These are phyloP conservation scores for Eunapius fragilis DNA, from an alignment of 37 sponge, comb jelly and placozoan genomes.

Conservation along the genomic window DNA sequence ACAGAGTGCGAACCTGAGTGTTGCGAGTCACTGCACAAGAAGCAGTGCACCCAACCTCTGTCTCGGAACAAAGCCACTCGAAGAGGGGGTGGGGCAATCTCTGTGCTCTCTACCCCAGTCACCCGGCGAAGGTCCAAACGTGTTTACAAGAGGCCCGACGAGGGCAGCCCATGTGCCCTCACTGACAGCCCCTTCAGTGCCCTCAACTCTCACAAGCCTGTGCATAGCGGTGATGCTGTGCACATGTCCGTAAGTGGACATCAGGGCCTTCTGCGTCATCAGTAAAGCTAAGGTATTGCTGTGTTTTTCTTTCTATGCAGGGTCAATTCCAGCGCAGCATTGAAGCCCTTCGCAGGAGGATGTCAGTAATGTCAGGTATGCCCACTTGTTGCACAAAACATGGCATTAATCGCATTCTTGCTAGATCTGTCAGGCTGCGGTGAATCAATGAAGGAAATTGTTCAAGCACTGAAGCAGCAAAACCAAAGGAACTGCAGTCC, in stretches of 20 bases:
- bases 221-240: background rate
- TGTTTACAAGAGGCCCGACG: background rate
- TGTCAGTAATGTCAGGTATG: constrained; percentile 21
- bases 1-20: background rate
- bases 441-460: background rate
- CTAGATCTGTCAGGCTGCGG: background rate
- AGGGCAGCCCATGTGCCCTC: background rate
- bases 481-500: background rate
- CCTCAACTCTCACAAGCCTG: background rate
- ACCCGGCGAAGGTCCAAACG: background rate
- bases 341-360: constrained; percentile 32
- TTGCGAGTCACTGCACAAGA: background rate
- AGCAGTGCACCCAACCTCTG: background rate
- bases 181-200: background rate
- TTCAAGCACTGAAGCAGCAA: background rate
- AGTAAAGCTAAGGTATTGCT: background rate
- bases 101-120: background rate
- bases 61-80: background rate
- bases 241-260: background rate
- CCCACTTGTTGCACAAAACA: background rate
- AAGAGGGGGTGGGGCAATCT: background rate
- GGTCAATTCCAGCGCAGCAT: constrained; percentile 42
- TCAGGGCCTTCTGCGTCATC: too few species aligned
- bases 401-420: background rate
- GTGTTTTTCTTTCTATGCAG: background rate